phyloP scores from a whole-genome alignment of 1,140 invertebrate genomes.

The Protaetia brevitarsis region DNA sequence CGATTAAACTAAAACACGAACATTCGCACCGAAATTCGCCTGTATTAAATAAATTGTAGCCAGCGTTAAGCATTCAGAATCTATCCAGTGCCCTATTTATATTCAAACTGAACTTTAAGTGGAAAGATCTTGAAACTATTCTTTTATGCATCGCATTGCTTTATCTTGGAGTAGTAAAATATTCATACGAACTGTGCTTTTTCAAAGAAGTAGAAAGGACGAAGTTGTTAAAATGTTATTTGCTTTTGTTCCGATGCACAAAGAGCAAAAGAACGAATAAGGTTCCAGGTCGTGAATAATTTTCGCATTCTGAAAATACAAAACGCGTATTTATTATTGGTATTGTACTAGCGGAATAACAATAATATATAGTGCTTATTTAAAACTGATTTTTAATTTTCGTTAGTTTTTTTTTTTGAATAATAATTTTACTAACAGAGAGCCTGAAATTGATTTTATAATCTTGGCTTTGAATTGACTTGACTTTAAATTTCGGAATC shows the following conservation, averaged over 20 bases:
- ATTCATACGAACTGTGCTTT: conserved; percentile 12
- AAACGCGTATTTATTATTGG: conserved; percentile 9
- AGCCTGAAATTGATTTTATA: too few species aligned
- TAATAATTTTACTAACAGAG: too few species aligned
- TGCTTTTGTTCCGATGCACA: neutral
- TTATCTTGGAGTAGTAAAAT: conserved; percentile 3
- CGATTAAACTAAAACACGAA: too few species aligned
- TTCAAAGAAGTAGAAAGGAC: conserved; percentile 1
- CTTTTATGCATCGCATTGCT: conserved; percentile 16
- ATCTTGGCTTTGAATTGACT: too few species aligned
- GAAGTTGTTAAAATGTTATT: conserved; percentile 10
- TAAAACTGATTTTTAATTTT: neutral
- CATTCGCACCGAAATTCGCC: neutral
- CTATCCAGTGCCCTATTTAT: conserved; percentile 14
- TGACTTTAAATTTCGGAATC: too few species aligned
- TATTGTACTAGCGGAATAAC: neutral
- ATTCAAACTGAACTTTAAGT: conserved; percentile 12
- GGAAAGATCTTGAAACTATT: conserved; percentile 6
- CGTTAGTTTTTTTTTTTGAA: neutral
- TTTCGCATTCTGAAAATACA: neutral
- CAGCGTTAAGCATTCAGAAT: neutral
- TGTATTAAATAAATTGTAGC: neutral
- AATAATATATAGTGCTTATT: neutral
- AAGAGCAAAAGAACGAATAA: conserved; percentile 13
- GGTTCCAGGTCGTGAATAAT: neutral